Conservation (phyloP, 2,888 invertebrate genomes). For the Lydus trimaculatus region DNA sequence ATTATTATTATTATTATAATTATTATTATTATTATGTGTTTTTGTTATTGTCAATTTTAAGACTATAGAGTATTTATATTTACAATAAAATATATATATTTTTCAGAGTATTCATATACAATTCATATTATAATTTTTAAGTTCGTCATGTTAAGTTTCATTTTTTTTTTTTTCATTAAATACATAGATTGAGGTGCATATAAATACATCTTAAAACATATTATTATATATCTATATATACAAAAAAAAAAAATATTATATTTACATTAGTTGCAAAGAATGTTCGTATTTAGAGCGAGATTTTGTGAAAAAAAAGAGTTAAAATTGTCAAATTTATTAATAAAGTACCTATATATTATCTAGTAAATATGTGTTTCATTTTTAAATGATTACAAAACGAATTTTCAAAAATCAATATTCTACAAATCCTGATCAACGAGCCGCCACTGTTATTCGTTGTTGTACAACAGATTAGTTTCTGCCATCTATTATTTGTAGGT, state of each 20-base stretch:
- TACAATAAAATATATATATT: constrained; percentile 44
- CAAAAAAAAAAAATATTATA: constrained; percentile 32
- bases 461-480: neutral
- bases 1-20: constrained; percentile 32
- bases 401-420: too few relatives aligned
- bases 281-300: constrained; percentile 18
- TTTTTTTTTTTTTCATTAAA: constrained; percentile 11
- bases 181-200: neutral
- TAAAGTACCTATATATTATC: constrained; percentile 34
- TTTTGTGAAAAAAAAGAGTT: constrained; percentile 25
- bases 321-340: constrained; percentile 38
- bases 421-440: too few relatives aligned
- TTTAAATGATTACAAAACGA: too few relatives aligned
- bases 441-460: neutral
- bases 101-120: constrained; percentile 60
- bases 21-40: constrained; percentile 28
- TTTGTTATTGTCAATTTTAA: constrained; percentile 36
- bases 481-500: neutral
- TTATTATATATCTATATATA: neutral
- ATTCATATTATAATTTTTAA: constrained; percentile 49
- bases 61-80: constrained; percentile 49
- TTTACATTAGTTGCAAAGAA: constrained; percentile 33
- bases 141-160: constrained; percentile 46
- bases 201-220: neutral
- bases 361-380: neutral